phyloP scores from a whole-genome alignment of 2,888 invertebrate genomes.

The Agonopterix alstromeriana region DNA sequence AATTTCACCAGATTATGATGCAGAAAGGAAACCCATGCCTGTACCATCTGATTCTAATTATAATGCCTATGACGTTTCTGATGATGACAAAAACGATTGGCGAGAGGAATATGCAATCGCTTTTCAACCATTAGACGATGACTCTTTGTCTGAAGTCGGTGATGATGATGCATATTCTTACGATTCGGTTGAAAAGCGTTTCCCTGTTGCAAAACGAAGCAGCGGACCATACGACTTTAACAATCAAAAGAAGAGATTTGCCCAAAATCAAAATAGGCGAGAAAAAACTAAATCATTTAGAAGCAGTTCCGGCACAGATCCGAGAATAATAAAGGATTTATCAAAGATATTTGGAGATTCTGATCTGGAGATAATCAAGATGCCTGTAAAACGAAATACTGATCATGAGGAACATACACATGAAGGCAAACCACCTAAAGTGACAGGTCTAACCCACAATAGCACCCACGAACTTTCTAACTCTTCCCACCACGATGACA shows the following conservation, averaged over 20 bases:
- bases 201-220: conserved; percentile 82
- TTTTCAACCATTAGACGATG: conserved; percentile 67
- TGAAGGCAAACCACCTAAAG: conserved; percentile 57
- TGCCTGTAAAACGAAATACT: conserved; percentile 73
- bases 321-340: conserved; percentile 81
- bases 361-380: conserved; percentile 56
- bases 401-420: conserved; percentile 46
- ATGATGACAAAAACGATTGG: conserved; percentile 61
- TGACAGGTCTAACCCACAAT: conserved; percentile 39
- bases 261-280: conserved; percentile 43
- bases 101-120: conserved; percentile 67
- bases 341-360: conserved; percentile 80
- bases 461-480: conserved; percentile 29
- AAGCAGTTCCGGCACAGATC: conserved; percentile 78
- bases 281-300: conserved; percentile 47
- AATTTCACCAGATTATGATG: conserved; percentile 41
- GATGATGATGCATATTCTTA: conserved; percentile 62
- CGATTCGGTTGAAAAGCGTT: conserved; percentile 74
- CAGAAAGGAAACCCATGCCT: conserved; percentile 31
- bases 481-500: conserved; percentile 18
- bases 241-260: conserved; percentile 47
- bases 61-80: conserved; percentile 47
- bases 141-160: conserved; percentile 47
- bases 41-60: conserved; percentile 41
- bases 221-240: conserved; percentile 53